These are phyloP conservation scores for Griposia aprilina DNA, from an alignment of 2,888 invertebrate genomes.

Conservation along the genomic window DNA sequence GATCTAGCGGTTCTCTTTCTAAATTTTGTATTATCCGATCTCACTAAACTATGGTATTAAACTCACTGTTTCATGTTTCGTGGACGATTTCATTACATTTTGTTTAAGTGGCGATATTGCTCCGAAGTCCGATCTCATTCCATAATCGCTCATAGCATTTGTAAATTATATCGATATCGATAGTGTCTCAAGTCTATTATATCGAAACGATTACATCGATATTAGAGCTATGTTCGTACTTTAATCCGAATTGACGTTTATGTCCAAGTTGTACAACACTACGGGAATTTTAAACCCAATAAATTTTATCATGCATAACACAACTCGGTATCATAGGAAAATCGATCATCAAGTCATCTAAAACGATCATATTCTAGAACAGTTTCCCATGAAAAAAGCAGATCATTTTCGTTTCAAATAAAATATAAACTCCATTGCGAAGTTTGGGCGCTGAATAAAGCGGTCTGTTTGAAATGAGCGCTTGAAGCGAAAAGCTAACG, in stretches of 20 bases:
- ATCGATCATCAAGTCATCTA: conserved; percentile 8
- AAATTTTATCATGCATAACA: conserved; percentile 6
- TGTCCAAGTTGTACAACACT: conserved; percentile 15
- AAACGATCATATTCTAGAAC: conserved; percentile 1
- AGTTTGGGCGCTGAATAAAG: conserved; percentile 27
- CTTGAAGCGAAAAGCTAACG: conserved; percentile 37
- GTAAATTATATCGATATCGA: conserved; percentile 48
- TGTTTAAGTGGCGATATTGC: background rate
- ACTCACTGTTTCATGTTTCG: conserved; percentile 9
- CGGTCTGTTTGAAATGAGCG: conserved; percentile 22
- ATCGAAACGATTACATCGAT: conserved; percentile 56
- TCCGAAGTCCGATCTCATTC: conserved; percentile 16
- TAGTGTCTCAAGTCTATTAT: conserved; percentile 49
- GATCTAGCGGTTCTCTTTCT: conserved; percentile 4
- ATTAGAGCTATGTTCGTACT: conserved; percentile 47
- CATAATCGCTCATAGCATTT: conserved; percentile 25
- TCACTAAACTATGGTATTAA: conserved; percentile 24
- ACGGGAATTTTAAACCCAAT: conserved; percentile 1
- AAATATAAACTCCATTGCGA: conserved; percentile 22
- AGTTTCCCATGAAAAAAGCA: background rate
- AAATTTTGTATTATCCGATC: conserved; percentile 27
- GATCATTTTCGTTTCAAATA: conserved; percentile 17
- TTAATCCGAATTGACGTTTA: conserved; percentile 53
- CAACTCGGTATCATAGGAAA: conserved; percentile 6
- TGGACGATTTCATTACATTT: conserved; percentile 14